Evolutionary conservation across 2,888 invertebrate genomes (phyloP), one percentile per base, ranked within the genome.

Genomic region (Sphaerophoria taeniata): DNA sequence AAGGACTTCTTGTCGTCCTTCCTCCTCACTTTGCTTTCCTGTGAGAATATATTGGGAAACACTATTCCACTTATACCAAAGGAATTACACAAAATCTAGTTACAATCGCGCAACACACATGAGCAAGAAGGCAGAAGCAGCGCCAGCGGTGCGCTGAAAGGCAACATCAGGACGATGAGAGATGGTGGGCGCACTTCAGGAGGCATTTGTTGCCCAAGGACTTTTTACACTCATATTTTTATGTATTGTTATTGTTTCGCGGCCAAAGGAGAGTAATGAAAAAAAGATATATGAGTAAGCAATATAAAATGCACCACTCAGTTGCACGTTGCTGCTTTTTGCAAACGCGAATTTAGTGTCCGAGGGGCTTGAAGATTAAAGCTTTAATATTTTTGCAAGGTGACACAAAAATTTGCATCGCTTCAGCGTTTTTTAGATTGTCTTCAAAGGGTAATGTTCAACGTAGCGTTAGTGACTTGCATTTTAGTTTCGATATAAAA

Each of bases 151-250:
- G n/a, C n/a, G n/a, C n/a, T n/a, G n/a, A 51, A 16, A 16, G 24
- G 16, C 39, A 43, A 43, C 60, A 60, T 14, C 36, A 58, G 58
- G 14, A 11, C 36, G 55, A 47, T 65, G 65, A 12, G 55, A 45
- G 3, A 61, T 65, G 43, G 49, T 70, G 63, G 43, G 24, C 61
- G 56, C 79, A 47, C 71, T 53, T 81, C 61, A 34, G 70, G 58
- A 73, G 78, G 79, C 80, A 84, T 84, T 84, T 84, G 75, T 85
- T 76, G 76, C 72, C 69, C 85, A 85, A 85, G 85, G 80, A 73
- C 85, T 73, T 58, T 56, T 56, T 63, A 31, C 55, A 51, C 36
- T 67, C 55, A n/a, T 49, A 47, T 53, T 55, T 69, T 56, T 78
- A n/a, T n/a, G 75, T 84, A 53, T 34, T 69, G 75, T 69, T 80